Evolutionary conservation across 2,797 vertebrate species (phyloP), one percentile per base, ranked within the genome.

Genomic region (Eospalax fontanierii): DNA sequence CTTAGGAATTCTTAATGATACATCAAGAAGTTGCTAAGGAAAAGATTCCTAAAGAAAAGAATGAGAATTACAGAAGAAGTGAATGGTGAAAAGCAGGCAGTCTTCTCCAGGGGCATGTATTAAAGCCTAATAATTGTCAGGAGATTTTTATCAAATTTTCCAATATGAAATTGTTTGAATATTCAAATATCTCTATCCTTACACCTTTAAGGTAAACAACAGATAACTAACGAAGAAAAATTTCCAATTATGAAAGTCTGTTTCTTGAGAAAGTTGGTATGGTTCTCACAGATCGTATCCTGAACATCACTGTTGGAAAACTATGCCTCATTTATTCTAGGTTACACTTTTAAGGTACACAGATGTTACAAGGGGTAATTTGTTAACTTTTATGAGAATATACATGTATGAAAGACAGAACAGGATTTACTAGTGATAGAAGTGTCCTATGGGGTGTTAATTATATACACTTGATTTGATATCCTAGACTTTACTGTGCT

Each of bases 181-280:
- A 46, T 71, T 89, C 30, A 94, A 35, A 63, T 46, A 74, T 15
- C 66, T 46, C 10, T 90, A 15, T 76, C 59, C 50, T 91, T 80
- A 10, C 2, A 76, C 22, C 43, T 92, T 87, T 76, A 86, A 26
- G 35, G 70, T 81, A 88, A 92, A 40, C n/a, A 93, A 74, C 65
- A 84, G 38, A 35, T 46, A 38, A 30, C 65, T 65, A 43, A 59
- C 54, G 63, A 88, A 74, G 26, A 83, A 81, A 6, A 12, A 75
- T 85, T 95, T 85, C 28, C 70, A 89, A 63, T 30, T 80, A 43
- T 9, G n/a, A 46, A 59, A 86, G 35, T 82, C 6, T 33, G 6
- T 93, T 81, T 57, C 54, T 65, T 89, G 70, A 78, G 54, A 76
- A 94, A 87, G 88, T 78, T 92, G 68, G 6, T 75, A 7, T 59